Evolutionary conservation across 2,888 invertebrate species (phyloP).

Genomic region (Theodoxus fluviatilis): DNA sequence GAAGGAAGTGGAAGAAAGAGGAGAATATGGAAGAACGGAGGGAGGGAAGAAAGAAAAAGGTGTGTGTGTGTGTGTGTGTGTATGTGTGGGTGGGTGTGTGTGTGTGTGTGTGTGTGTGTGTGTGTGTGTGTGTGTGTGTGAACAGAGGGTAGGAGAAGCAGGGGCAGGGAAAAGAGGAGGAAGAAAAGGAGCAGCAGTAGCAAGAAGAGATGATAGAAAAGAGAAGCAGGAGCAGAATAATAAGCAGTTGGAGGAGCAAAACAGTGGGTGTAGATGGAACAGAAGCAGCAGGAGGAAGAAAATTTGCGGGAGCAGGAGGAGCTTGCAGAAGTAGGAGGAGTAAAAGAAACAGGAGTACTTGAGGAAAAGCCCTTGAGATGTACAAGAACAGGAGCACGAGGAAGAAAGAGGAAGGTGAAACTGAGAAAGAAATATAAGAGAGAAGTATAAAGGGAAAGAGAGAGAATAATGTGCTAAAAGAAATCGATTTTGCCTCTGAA

Average conservation of each 20-base stretch:
- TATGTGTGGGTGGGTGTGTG: background rate
- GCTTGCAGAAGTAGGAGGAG: background rate
- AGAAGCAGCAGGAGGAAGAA: conserved; percentile 12
- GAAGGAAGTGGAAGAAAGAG: background rate
- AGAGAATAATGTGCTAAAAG: too few relatives aligned
- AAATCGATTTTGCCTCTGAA: too few relatives aligned
- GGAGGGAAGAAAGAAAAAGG: background rate
- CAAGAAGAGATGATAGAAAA: background rate
- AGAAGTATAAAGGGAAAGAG: too few relatives aligned
- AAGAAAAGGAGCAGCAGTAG: background rate
- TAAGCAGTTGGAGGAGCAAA: background rate
- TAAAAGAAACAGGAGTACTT: background rate
- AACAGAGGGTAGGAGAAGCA: background rate
- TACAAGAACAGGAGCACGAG: too few relatives aligned
- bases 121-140: conserved; percentile 3
- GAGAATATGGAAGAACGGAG: background rate
- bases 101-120: conserved; percentile 1
- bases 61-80: background rate
- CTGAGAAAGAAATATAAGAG: background rate
- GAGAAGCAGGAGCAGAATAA: background rate
- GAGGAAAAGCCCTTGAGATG: background rate
- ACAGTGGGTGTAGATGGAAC: background rate
- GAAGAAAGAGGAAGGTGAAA: background rate
- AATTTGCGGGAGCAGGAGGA: background rate
- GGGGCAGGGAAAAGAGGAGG: background rate